Conservation (phyloP, 2,888 invertebrate species). For the Venusia cambrica region DNA sequence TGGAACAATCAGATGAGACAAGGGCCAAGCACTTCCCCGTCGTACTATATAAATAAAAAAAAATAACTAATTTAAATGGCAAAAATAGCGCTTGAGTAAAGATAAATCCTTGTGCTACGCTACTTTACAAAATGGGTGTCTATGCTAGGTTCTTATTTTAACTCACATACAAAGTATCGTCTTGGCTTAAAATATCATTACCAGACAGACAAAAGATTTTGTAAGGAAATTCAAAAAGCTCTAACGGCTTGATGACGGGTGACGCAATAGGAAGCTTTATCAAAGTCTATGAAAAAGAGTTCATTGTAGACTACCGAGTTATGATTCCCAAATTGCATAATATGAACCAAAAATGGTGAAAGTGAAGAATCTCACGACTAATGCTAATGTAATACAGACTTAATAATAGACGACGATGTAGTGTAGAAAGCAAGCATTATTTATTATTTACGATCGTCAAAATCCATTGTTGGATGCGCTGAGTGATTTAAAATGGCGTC, state of each 20-base stretch:
- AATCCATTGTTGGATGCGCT: slow-evolving; percentile 57
- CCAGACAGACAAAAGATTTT: too few relatives aligned
- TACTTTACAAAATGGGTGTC: too few relatives aligned
- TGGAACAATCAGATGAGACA: too few relatives aligned
- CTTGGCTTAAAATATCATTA: too few relatives aligned
- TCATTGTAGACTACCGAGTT: slow-evolving; percentile 18
- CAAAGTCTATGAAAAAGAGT: slow-evolving; percentile 18
- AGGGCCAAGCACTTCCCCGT: too few relatives aligned
- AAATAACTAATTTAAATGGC: too few relatives aligned
- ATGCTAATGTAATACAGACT: slow-evolving; percentile 54
- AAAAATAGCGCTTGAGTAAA: too few relatives aligned
- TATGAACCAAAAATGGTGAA: slow-evolving; percentile 66
- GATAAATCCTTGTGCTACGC: too few relatives aligned
- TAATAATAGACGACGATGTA: slow-evolving; percentile 63
- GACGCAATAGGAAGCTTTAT: slow-evolving; percentile 18
- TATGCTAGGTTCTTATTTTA: too few relatives aligned
- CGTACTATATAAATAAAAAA: too few relatives aligned
- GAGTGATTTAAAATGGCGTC: slow-evolving; percentile 59
- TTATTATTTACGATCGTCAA: slow-evolving; percentile 59
- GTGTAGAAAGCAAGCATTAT: slow-evolving; percentile 63
- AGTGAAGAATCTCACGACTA: slow-evolving; percentile 66
- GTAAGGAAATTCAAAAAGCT: too few relatives aligned
- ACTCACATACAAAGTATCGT: too few relatives aligned
- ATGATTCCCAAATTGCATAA: slow-evolving; percentile 61
- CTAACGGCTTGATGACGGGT: slow-evolving; percentile 9